Evolutionary conservation across 2,888 invertebrate genomes (phyloP).

Genomic region (Xanthia togata): DNA sequence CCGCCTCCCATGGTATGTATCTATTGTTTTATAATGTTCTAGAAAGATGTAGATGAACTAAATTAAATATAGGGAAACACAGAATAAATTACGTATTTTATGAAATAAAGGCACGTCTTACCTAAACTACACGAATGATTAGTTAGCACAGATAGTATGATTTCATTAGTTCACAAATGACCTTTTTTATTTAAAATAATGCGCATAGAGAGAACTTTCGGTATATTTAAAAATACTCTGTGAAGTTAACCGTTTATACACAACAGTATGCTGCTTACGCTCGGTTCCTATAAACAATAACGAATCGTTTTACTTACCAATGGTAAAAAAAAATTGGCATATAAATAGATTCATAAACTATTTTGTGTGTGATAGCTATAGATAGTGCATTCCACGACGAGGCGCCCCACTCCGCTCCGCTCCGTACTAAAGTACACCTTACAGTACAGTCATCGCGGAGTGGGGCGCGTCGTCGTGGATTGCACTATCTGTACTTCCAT

Average conservation of each 20-base stretch:
- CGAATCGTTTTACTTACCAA: too few relatives aligned
- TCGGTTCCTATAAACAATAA: too few relatives aligned
- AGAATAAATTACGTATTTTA: background rate
- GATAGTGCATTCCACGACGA: too few relatives aligned
- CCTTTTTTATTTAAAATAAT: background rate
- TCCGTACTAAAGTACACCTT: too few relatives aligned
- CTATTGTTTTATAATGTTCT: background rate
- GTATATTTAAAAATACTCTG: background rate
- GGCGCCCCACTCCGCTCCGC: too few relatives aligned
- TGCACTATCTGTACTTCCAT: too few relatives aligned
- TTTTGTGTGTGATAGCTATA: too few relatives aligned
- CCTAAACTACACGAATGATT: too few relatives aligned
- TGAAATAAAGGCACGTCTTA: background rate
- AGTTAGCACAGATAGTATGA: background rate
- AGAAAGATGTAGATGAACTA: background rate
- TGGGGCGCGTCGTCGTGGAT: too few relatives aligned
- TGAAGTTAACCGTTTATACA: background rate
- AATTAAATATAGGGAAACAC: background rate
- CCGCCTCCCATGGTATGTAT: constrained; percentile 83
- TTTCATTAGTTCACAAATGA: background rate
- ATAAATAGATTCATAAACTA: too few relatives aligned
- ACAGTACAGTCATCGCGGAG: too few relatives aligned
- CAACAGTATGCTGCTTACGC: background rate
- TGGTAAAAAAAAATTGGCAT: too few relatives aligned
- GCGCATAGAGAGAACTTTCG: background rate